phyloP scores from a whole-genome alignment of 2,888 invertebrate species.

The Tetramorium bicarinatum region DNA sequence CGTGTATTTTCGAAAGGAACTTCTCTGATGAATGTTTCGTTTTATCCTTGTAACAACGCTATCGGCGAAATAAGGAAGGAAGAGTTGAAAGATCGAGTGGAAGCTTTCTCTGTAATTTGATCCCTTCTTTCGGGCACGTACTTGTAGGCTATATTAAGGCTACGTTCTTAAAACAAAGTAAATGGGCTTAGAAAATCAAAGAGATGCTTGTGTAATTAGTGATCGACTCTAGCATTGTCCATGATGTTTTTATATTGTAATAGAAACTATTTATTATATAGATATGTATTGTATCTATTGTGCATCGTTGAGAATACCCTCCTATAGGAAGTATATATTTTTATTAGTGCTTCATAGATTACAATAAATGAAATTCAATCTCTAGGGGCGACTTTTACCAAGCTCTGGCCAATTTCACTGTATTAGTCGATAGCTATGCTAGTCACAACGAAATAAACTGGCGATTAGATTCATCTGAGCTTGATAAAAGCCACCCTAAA shows the following conservation, averaged over 20 bases:
- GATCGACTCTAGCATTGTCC: not conserved
- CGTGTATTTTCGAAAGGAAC: conserved; percentile 15
- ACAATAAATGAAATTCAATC: not conserved
- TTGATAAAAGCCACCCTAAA: not conserved
- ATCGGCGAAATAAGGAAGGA: conserved; percentile 28
- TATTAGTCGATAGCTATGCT: too few relatives aligned
- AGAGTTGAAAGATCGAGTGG: conserved; percentile 35
- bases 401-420: too few relatives aligned
- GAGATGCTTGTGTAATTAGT: not conserved
- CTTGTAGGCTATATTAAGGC: not conserved
- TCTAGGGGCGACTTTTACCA: not conserved
- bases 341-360: not conserved
- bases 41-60: conserved; percentile 24
- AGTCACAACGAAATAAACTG: too few relatives aligned
- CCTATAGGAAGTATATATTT: not conserved
- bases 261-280: not conserved
- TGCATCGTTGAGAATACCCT: not conserved
- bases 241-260: not conserved
- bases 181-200: not conserved
- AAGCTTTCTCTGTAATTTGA: conserved; percentile 54
- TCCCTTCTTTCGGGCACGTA: conserved; percentile 32
- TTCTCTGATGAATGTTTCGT: conserved; percentile 21
- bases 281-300: too few relatives aligned
- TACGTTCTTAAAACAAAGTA: not conserved
- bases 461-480: too few relatives aligned